phyloP scores from a whole-genome alignment of 1,140 invertebrate species.

The Lucilia cuprina region DNA sequence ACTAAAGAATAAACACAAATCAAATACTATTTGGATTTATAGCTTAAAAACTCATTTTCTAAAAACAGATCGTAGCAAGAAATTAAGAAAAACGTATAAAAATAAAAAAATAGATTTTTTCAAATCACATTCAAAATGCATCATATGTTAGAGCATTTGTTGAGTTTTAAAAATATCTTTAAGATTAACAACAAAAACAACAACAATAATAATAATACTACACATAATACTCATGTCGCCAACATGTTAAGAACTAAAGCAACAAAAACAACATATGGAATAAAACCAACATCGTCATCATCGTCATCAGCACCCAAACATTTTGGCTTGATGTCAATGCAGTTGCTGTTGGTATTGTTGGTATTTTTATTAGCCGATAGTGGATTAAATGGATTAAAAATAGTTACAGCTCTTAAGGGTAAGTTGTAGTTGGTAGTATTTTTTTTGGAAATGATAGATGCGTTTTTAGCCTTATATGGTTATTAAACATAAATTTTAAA shows the following conservation, averaged over 20 bases:
- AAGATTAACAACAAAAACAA: slow-evolving; percentile 12
- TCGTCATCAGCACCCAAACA: background rate
- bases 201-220: background rate
- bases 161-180: slow-evolving; percentile 21
- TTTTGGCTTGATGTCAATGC: slow-evolving; percentile 33
- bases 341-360: slow-evolving; percentile 23
- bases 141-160: slow-evolving; percentile 7
- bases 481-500: too few relatives aligned
- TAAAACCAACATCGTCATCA: background rate
- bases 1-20: background rate
- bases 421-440: background rate
- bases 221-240: slow-evolving; percentile 21
- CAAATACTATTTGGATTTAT: background rate
- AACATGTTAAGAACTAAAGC: slow-evolving; percentile 10
- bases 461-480: too few relatives aligned
- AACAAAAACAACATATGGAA: slow-evolving; percentile 23
- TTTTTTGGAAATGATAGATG: too few relatives aligned
- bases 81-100: background rate
- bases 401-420: slow-evolving; percentile 37
- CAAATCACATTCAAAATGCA: background rate
- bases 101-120: background rate
- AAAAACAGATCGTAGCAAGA: background rate
- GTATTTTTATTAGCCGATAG: slow-evolving; percentile 35
- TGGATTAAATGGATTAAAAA: slow-evolving; percentile 33
- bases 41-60: slow-evolving; percentile 9